Conservation (phyloP, 2,113 vertebrate species). For the Leptobrachium leishanense region DNA sequence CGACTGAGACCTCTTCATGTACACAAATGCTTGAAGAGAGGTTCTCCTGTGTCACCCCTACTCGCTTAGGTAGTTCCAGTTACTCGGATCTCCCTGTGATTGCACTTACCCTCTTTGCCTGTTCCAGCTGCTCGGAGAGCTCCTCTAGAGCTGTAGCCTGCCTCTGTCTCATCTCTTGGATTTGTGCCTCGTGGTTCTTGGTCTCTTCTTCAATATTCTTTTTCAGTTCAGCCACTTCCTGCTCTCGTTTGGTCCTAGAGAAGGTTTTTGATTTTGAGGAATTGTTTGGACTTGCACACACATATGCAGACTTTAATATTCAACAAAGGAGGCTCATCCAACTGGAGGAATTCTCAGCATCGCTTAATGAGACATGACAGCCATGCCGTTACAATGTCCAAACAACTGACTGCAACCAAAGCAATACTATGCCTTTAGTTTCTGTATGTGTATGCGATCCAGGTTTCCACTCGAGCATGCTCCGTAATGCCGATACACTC, state of each 20-base stretch:
- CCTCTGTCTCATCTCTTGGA: slow-evolving; percentile 94
- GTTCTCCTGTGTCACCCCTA: not conserved
- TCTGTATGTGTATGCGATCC: no score
- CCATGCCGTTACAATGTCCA: no score
- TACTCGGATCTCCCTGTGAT: not conserved
- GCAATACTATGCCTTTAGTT: no score
- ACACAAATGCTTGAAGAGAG: not conserved
- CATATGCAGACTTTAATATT: no score
- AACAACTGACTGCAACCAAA: no score
- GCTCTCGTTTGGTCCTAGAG: slow-evolving; percentile 88
- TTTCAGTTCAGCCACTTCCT: slow-evolving; percentile 95
- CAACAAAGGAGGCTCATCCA: no score
- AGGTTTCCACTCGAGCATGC: no score
- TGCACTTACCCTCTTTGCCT: slow-evolving; percentile 87
- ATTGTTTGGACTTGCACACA: no score
- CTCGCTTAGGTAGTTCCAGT: not conserved
- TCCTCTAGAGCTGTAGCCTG: slow-evolving; percentile 87
- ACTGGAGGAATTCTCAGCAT: no score
- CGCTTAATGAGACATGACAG: no score
- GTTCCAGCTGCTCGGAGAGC: slow-evolving; percentile 92
- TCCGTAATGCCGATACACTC: no score
- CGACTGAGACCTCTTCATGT: no score
- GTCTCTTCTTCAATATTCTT: slow-evolving; percentile 95
- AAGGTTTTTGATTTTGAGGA: not conserved
- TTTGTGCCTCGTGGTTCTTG: slow-evolving; percentile 91